Evolutionary conservation across 1,140 invertebrate genomes (phyloP).

Genomic region (Condylostylus longicornis): DNA sequence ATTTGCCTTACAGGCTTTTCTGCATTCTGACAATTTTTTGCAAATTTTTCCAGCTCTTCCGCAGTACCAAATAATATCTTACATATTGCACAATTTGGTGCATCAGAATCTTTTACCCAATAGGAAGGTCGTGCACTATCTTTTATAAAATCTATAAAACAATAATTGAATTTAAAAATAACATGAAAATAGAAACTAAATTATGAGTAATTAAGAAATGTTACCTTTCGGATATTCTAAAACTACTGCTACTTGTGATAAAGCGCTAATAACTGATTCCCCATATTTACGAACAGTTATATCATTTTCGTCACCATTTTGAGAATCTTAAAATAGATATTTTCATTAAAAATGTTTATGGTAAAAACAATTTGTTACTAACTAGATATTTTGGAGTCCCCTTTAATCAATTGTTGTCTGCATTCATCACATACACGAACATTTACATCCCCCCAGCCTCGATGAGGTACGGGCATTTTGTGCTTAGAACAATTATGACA

Average conservation of each 20-base stretch:
- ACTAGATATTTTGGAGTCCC: too few relatives aligned
- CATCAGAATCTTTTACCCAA: slow-evolving; percentile 63
- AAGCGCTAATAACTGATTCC: slow-evolving; percentile 45
- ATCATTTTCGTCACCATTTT: slow-evolving; percentile 32
- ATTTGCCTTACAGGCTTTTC: slow-evolving; percentile 1
- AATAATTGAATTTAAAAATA: slow-evolving; percentile 5
- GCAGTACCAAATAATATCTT: slow-evolving; percentile 38
- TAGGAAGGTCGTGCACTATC: slow-evolving; percentile 63
- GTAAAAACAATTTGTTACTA: background rate
- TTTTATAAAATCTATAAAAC: slow-evolving; percentile 50
- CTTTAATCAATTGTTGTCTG: slow-evolving; percentile 29
- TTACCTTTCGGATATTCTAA: slow-evolving; percentile 32
- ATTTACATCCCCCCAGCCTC: slow-evolving; percentile 47
- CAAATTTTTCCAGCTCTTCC: slow-evolving; percentile 24
- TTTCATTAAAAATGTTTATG: slow-evolving; percentile 5
- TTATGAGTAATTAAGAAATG: too few relatives aligned
- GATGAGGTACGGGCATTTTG: slow-evolving; percentile 42
- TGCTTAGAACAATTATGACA: slow-evolving; percentile 48
- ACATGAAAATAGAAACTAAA: too few relatives aligned
- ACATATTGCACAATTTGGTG: slow-evolving; percentile 51
- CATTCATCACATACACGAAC: slow-evolving; percentile 56
- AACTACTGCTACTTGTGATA: slow-evolving; percentile 42
- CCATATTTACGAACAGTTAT: slow-evolving; percentile 44
- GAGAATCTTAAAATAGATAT: too few relatives aligned
- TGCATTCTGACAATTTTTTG: slow-evolving; percentile 1